phyloP scores from a whole-genome alignment of 1,140 invertebrate species.

The Phymastichus coffea region DNA sequence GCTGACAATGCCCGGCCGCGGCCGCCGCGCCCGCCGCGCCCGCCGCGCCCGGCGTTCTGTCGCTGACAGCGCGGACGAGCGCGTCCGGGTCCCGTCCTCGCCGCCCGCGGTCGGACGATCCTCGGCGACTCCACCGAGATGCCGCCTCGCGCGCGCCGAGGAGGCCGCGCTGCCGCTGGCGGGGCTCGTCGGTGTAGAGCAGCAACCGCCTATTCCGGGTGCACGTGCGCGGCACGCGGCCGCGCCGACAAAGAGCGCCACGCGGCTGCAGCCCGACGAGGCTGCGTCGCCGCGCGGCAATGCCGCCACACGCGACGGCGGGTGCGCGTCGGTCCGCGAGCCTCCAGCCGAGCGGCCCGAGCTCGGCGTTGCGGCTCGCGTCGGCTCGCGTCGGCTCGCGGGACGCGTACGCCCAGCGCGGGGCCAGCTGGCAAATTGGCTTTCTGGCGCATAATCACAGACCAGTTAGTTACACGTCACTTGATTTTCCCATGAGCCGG shows the following conservation, averaged over 20 bases:
- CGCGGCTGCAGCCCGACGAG: too few relatives aligned
- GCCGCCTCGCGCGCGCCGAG: neutral
- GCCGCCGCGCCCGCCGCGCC: too few relatives aligned
- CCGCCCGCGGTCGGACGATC: neutral
- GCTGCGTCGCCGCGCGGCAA: neutral
- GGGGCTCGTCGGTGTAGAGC: too few relatives aligned
- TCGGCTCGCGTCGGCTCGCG: neutral
- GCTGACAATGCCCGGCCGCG: neutral
- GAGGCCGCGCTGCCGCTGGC: neutral
- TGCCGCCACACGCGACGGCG: neutral
- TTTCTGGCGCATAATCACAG: conserved; percentile 55
- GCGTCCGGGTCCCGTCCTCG: neutral
- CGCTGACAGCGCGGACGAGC: neutral
- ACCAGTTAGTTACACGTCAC: conserved; percentile 57
- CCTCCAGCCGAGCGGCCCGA: neutral
- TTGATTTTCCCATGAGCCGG: conserved; percentile 55
- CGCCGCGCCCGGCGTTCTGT: too few relatives aligned
- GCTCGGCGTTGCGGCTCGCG: neutral
- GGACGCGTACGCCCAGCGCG: neutral
- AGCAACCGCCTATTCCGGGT: too few relatives aligned
- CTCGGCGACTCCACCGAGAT: neutral
- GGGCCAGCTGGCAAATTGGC: neutral
- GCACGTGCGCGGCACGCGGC: too few relatives aligned
- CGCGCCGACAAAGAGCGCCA: too few relatives aligned
- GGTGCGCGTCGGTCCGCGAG: too few relatives aligned